A percentile compares a stretch with the other conserved stretches of the same genome.
phyloP scores from a whole-genome alignment of 1,140 invertebrate species.

The Pseudomyrmex pallidus region DNA sequence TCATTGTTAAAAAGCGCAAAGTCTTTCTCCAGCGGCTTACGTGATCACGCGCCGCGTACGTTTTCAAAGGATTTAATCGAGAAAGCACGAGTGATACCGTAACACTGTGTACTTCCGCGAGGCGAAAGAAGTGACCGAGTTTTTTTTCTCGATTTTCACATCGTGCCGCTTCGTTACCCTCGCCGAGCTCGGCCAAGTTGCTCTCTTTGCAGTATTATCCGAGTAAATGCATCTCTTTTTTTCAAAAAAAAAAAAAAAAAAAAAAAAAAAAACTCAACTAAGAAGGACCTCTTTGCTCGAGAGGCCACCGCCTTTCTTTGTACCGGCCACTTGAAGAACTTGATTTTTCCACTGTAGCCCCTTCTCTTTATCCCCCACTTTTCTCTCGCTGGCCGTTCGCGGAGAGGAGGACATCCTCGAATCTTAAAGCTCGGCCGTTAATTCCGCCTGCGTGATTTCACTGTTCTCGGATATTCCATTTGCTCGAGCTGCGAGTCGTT shows the following conservation, averaged over 20 bases:
- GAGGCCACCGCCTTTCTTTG: slow-evolving; percentile 51
- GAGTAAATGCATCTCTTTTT: slow-evolving; percentile 41
- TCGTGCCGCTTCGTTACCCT: slow-evolving; percentile 54
- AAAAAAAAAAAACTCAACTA: slow-evolving; percentile 32
- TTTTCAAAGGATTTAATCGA: slow-evolving; percentile 33
- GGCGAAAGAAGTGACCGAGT: slow-evolving; percentile 30
- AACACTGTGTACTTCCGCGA: slow-evolving; percentile 19
- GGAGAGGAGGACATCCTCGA: background rate
- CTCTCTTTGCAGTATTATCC: slow-evolving; percentile 55
- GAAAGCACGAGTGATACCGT: slow-evolving; percentile 30
- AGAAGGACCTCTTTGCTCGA: slow-evolving; percentile 44
- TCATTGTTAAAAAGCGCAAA: background rate
- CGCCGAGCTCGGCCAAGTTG: slow-evolving; percentile 21
- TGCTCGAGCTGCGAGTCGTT: background rate
- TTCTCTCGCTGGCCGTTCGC: background rate
- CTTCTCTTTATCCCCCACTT: background rate
- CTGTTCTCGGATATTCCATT: background rate
- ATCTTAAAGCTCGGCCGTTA: slow-evolving; percentile 19
- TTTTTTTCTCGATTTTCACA: slow-evolving; percentile 49
- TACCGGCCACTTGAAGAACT: slow-evolving; percentile 61
- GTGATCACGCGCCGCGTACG: too few species aligned
- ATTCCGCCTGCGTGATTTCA: slow-evolving; percentile 19
- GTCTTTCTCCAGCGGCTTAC: background rate
- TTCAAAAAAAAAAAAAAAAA: too few species aligned
- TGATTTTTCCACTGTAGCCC: slow-evolving; percentile 61